Conservation (phyloP, 2,113 vertebrate genomes). For the Motacilla tschutschensis region DNA sequence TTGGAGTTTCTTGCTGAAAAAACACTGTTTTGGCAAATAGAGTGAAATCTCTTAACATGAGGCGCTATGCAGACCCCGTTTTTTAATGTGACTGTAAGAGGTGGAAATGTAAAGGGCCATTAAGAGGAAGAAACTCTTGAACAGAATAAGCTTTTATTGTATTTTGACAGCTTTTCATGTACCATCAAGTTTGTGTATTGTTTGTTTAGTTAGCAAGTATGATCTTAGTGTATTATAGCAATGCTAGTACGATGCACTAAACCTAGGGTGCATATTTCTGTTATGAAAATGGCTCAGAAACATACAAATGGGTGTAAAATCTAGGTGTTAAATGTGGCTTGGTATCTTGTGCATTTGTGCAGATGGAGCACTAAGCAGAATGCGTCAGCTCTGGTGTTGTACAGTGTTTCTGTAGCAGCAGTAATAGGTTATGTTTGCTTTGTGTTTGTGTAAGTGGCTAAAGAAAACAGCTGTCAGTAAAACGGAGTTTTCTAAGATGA, state of each 20-base stretch:
- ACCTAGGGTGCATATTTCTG: background rate
- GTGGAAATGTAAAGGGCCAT: background rate
- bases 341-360: background rate
- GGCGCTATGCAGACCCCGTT: background rate
- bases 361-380: background rate
- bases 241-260: background rate
- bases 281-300: background rate
- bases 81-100: background rate
- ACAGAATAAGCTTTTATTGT: background rate
- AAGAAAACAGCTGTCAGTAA: background rate
- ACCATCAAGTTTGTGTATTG: background rate
- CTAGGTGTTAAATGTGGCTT: background rate
- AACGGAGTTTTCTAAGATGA: background rate
- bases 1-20: background rate
- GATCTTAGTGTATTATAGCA: background rate
- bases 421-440: background rate
- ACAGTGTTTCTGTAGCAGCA: background rate
- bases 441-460: background rate
- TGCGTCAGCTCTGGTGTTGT: background rate
- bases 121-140: background rate
- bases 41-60: background rate
- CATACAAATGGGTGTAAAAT: background rate
- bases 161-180: background rate
- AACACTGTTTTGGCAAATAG: background rate
- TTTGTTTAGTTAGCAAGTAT: background rate